Evolutionary conservation across 1,140 invertebrate genomes (phyloP).

Genomic region (Tetramorium alpestre): DNA sequence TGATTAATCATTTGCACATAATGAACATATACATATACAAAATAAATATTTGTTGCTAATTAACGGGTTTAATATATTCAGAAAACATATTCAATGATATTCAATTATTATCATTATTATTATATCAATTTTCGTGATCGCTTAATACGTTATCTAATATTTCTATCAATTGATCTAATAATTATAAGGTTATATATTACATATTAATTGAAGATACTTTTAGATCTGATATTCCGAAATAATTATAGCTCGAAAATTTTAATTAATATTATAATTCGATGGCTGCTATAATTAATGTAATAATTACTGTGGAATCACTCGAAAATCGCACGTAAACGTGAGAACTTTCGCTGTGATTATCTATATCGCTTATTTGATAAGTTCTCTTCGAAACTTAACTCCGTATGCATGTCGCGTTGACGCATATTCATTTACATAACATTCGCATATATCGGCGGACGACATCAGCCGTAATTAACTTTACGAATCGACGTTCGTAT

Average conservation of each 20-base stretch:
- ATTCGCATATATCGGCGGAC: not conserved
- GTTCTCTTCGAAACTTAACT: not conserved
- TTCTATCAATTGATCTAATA: not conserved
- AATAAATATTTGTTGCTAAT: not conserved
- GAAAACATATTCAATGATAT: not conserved
- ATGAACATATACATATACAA: not conserved
- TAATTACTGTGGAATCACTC: not conserved
- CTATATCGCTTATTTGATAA: not conserved
- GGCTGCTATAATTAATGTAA: not conserved
- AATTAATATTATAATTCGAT: not conserved
- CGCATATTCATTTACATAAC: not conserved
- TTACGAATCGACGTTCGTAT: constrained; percentile 26
- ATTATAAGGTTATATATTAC: not conserved
- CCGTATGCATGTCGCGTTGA: not conserved
- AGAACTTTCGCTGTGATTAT: not conserved
- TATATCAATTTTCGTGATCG: not conserved
- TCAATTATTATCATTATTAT: not conserved
- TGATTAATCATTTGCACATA: not conserved
- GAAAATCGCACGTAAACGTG: not conserved
- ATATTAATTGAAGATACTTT: not conserved
- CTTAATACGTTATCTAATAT: not conserved
- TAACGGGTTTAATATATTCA: not conserved
- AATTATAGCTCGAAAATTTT: not conserved
- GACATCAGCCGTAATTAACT: constrained; percentile 12
- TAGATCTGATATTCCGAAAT: not conserved